Percentiles rank a stretch among this genome's conserved stretches.
Evolutionary conservation across 2,797 vertebrate genomes (phyloP).

Genomic region (Molossus molossus): DNA sequence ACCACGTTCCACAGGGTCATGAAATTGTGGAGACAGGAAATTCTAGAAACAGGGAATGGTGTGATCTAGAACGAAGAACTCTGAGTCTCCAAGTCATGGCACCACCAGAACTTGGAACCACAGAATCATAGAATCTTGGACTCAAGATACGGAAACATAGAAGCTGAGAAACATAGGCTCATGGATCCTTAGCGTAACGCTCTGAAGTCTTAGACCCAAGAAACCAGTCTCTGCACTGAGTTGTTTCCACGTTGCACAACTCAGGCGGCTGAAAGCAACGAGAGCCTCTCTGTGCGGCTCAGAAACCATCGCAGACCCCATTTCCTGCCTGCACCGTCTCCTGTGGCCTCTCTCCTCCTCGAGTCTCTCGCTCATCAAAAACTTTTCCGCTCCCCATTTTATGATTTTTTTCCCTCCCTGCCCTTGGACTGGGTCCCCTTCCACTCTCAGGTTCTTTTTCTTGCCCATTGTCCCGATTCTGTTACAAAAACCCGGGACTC

Average conservation of each 20-base stretch:
- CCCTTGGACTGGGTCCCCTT: neutral
- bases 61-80: neutral
- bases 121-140: neutral
- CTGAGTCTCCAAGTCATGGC: neutral
- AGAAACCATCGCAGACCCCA: neutral
- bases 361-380: neutral
- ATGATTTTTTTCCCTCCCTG: neutral
- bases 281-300: neutral
- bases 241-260: neutral
- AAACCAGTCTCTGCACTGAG: neutral
- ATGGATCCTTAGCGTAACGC: neutral
- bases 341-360: neutral
- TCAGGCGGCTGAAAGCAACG: neutral
- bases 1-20: neutral
- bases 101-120: neutral
- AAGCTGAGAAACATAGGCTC: neutral
- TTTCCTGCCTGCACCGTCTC: rapidly evolving
- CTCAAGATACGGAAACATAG: neutral
- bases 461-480: neutral
- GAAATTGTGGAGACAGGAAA: neutral
- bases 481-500: neutral
- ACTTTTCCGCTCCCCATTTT: too few relatives aligned
- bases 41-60: neutral
- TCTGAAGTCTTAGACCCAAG: too few relatives aligned
- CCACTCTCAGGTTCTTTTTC: neutral